Conservation (phyloP, 2,113 vertebrate species). For the Cygnus atratus region DNA sequence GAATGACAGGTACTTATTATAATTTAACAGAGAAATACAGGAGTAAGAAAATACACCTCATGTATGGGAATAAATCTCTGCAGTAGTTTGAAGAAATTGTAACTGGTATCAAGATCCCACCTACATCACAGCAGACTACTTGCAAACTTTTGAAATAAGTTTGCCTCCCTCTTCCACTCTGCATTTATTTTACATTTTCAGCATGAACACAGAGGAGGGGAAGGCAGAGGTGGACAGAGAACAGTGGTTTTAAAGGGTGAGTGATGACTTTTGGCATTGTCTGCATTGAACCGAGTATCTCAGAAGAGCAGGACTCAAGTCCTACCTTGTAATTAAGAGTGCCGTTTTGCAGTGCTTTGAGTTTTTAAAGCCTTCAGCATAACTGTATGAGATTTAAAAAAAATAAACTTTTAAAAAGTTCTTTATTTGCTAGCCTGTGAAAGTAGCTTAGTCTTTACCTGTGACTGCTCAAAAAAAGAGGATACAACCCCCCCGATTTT, state of each 20-base stretch:
- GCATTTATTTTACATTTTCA: background rate
- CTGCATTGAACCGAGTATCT: background rate
- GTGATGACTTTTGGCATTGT: background rate
- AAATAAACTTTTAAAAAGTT: background rate
- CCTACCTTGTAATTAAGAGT: background rate
- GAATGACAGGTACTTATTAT: background rate
- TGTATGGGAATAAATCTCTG: background rate
- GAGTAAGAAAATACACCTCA: background rate
- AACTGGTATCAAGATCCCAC: background rate
- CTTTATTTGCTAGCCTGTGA: background rate
- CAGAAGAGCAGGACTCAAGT: background rate
- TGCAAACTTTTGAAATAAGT: background rate
- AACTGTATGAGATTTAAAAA: background rate
- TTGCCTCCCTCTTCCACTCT: background rate
- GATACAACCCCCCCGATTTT: background rate
- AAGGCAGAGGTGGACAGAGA: background rate
- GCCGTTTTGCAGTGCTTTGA: background rate
- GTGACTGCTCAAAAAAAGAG: background rate
- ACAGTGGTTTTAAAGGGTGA: background rate
- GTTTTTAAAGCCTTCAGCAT: background rate
- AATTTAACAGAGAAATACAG: background rate
- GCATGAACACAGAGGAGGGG: background rate
- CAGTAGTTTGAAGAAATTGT: background rate
- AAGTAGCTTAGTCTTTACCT: background rate
- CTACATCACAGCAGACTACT: background rate